Conservation (phyloP, 1,140 invertebrate genomes). For the Kradibia gibbosae region DNA sequence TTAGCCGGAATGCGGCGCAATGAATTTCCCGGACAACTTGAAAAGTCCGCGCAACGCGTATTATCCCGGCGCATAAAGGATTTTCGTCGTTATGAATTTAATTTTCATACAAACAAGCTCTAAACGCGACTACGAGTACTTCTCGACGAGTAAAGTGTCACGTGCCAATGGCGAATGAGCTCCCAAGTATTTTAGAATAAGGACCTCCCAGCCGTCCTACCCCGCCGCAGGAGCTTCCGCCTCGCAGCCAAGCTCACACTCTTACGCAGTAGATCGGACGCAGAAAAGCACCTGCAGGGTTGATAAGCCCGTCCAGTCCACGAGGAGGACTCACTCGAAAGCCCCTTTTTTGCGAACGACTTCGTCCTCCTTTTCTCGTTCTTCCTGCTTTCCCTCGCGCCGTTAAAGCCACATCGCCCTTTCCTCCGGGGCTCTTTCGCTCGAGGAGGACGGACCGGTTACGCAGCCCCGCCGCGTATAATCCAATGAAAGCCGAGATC, state of each 20-base stretch:
- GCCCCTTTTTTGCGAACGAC: not conserved
- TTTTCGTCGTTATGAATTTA: constrained; percentile 70
- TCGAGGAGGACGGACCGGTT: constrained; percentile 57
- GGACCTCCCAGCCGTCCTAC: not conserved
- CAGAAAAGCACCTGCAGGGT: not conserved
- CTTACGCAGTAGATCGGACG: not conserved
- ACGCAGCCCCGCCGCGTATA: constrained; percentile 57
- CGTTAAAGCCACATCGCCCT: constrained; percentile 11
- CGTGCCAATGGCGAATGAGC: constrained; percentile 52
- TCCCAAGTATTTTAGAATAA: not conserved
- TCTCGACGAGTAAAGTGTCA: constrained; percentile 54
- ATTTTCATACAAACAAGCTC: constrained; percentile 68
- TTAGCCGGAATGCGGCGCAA: constrained; percentile 14
- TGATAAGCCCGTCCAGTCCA: not conserved
- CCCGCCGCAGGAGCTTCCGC: not conserved
- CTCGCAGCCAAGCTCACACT: not conserved
- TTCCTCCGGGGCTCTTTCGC: not conserved
- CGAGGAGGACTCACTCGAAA: no score
- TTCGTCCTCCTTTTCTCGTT: constrained; percentile 40
- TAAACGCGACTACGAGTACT: constrained; percentile 47
- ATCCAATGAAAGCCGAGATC: constrained; percentile 70
- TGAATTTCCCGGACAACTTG: constrained; percentile 39
- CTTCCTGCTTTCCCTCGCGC: constrained; percentile 9
- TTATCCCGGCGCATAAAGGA: constrained; percentile 59
- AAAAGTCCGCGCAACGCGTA: constrained; percentile 19